These are phyloP conservation scores for Mormyrops boulengeri DNA, from an alignment of 2,797 vertebrate species.

Conservation along the genomic window DNA sequence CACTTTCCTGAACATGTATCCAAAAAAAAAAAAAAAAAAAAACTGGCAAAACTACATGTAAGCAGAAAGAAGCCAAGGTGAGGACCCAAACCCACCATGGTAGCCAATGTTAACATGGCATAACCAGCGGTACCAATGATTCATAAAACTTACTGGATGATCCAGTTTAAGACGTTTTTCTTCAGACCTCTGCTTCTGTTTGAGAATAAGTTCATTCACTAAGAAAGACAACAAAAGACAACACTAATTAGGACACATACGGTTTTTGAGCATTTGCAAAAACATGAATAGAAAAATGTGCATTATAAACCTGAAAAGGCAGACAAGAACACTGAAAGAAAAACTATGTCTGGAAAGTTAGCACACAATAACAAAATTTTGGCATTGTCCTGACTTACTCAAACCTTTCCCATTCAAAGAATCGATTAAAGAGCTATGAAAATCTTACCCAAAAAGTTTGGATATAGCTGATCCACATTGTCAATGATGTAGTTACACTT, in stretches of 20 bases:
- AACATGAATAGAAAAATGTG: background rate
- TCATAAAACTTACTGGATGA: constrained; percentile 80
- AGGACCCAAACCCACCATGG: background rate
- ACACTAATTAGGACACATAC: background rate
- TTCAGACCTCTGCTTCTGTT: constrained; percentile 95
- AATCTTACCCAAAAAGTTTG: constrained; percentile 91
- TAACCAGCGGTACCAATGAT: background rate
- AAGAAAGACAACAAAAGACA: constrained; percentile 43
- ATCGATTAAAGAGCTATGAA: background rate
- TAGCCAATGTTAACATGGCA: background rate
- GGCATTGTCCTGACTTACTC: background rate
- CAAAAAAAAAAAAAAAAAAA: background rate
- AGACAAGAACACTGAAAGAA: background rate
- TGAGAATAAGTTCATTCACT: constrained; percentile 99
- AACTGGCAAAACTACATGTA: background rate
- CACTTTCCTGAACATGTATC: background rate
- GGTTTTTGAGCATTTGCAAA: background rate
- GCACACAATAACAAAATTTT: background rate
- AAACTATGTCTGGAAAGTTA: background rate
- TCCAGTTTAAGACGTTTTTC: constrained; percentile 96
- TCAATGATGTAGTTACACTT: constrained; percentile 99
- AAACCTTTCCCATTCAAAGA: background rate
- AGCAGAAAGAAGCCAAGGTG: background rate
- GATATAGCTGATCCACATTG: constrained; percentile 96
- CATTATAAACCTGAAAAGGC: background rate